Base-by-base conservation (phyloP, 2,113 vertebrate species). In the Clinocottus analis region DNA sequence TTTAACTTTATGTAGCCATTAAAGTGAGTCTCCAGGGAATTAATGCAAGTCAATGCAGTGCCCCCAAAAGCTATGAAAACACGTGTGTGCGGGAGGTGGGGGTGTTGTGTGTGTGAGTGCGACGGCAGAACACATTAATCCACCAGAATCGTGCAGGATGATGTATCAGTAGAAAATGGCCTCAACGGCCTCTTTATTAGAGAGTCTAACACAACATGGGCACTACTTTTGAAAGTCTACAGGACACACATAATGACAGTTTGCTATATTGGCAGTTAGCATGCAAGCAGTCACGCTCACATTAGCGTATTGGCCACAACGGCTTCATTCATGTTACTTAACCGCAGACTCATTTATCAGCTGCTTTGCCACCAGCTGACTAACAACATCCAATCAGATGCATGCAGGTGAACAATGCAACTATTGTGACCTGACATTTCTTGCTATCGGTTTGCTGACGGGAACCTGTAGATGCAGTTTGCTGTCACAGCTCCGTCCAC, bases 91-190 rank as follows among this genome's bases (percentile, higher is more conserved):
- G 29, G 45, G 33, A 33, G 1, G 4, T 33, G 2, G 33, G 33
- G 33, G 33, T 33, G 33, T 33, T 27, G 9, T 37, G n/a, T 56
- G n/a, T n/a, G 51, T 23, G 2, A 21, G 27, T 37, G 58, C 19
- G 16, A 21, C 6, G 45, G 17, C 45, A 49, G 47, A 63, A 43
- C 11, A 41, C 31, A 67, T 72, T 53, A 72, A 61, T 76, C 60
- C 72, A 59, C 41, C 60, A 59, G 41, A 71, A 51, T 72, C 65
- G 37, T 62, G 43, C 45, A 68, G 70, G 31, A 61, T 11, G n/a
- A 53, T 23, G 9, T 55, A 55, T 25, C 23, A 25, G 51, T 25
- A 25, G 1, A 23, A 47, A 5, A n/a, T 17, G 53, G 23, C 53
- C 7, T 53, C 7, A 31, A 13, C 3, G 45, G 11, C 37, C 21